These are phyloP conservation scores for Montipora efflorescens DNA, from an alignment of 64 coral and sea anemone species.

Conservation along the genomic window DNA sequence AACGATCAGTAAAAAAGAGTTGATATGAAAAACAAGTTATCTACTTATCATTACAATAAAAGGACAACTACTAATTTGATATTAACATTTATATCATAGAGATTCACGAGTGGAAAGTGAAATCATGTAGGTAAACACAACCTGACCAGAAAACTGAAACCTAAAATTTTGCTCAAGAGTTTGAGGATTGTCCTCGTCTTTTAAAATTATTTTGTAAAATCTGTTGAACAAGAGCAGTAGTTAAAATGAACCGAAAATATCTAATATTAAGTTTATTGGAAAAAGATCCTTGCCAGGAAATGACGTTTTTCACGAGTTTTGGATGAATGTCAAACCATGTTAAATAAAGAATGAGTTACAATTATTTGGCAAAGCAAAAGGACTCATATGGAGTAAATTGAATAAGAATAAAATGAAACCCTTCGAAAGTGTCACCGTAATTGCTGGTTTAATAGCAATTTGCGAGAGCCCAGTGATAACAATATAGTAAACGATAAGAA, in stretches of 20 bases:
- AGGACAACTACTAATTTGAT: conserved; percentile 16
- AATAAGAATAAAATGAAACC: conserved; percentile 3
- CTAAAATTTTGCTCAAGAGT: background rate
- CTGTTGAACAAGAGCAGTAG: background rate
- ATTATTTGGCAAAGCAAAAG: conserved; percentile 1
- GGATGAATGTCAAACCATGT: background rate
- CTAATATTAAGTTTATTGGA: background rate
- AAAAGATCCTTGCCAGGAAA: conserved; percentile 31
- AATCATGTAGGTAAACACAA: conserved; percentile 32
- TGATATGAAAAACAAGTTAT: background rate
- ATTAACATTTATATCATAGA: conserved; percentile 8
- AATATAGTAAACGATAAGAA: conserved; percentile 52
- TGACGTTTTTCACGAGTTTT: conserved; percentile 15
- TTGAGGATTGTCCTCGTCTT: background rate
- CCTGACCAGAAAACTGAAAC: background rate
- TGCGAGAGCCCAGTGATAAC: conserved; percentile 22
- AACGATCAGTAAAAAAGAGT: background rate
- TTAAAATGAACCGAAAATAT: background rate
- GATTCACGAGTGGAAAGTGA: background rate
- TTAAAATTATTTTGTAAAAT: background rate
- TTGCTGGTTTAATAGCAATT: conserved; percentile 52
- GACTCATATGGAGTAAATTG: background rate
- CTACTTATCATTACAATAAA: background rate
- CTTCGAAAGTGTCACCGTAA: conserved; percentile 44
- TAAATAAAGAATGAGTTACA: conserved; percentile 45